These are phyloP conservation scores for Tenthredo amoena DNA, from an alignment of 2,888 invertebrate genomes.

Conservation along the genomic window DNA sequence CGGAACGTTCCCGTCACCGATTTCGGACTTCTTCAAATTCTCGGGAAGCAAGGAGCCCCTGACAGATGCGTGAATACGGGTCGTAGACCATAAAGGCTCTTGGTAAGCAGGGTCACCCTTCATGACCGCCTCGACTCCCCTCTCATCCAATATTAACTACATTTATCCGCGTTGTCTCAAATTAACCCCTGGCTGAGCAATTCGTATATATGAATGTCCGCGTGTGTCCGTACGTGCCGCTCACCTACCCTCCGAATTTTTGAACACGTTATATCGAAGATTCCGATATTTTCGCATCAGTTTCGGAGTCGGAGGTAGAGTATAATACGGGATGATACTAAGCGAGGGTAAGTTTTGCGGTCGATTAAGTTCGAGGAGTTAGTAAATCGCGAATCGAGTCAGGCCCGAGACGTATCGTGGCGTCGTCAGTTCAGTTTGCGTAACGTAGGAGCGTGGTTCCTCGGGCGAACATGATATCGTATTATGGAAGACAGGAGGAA, in stretches of 20 bases:
- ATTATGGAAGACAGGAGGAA: constrained; percentile 61
- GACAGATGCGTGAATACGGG: constrained; percentile 47
- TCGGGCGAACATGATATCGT: constrained; percentile 64
- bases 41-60: constrained; percentile 25
- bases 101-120: constrained; percentile 39
- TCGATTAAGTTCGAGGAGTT: constrained; percentile 7
- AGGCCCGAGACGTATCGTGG: constrained; percentile 27
- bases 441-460: neutral
- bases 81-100: constrained; percentile 21
- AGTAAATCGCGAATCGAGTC: constrained; percentile 26
- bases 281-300: neutral
- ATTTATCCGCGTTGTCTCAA: constrained; percentile 77
- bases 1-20: neutral
- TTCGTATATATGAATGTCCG: constrained; percentile 1
- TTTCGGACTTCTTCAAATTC: constrained; percentile 29
- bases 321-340: neutral
- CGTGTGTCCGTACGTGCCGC: neutral
- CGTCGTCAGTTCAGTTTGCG: neutral
- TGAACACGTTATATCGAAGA: neutral
- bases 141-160: constrained; percentile 76
- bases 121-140: constrained; percentile 56
- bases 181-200: constrained; percentile 70
- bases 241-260: neutral
- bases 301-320: neutral
- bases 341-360: constrained; percentile 19